A percentile compares a stretch with the other conserved stretches of the same genome.
phyloP scores from a whole-genome alignment of 1,140 invertebrate genomes.

The Olivierus martensii region DNA sequence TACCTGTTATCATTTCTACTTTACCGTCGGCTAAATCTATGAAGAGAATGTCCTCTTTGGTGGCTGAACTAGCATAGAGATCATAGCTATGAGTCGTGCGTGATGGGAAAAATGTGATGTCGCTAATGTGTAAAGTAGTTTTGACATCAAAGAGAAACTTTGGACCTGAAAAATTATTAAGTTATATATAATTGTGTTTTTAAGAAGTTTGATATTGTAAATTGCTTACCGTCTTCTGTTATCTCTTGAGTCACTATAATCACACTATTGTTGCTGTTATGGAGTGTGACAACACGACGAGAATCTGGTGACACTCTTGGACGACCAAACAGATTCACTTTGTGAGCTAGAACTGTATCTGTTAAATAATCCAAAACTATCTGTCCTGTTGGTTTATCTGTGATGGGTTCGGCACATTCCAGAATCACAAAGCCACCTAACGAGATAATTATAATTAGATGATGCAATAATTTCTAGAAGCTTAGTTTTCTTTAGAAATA shows the following conservation, averaged over 20 bases:
- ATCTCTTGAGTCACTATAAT: constrained; percentile 56
- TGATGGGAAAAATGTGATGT: constrained; percentile 61
- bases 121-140: constrained; percentile 58
- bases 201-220: too few relatives aligned
- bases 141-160: constrained; percentile 61
- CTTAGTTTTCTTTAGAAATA: too few relatives aligned
- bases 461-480: too few relatives aligned
- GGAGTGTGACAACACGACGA: constrained; percentile 50
- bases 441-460: too few relatives aligned
- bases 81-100: constrained; percentile 59
- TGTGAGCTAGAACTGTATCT: constrained; percentile 51
- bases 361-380: constrained; percentile 60
- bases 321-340: constrained; percentile 45
- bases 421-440: constrained; percentile 61
- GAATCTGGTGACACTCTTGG: constrained; percentile 58
- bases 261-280: constrained; percentile 33
- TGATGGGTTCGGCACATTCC: constrained; percentile 52
- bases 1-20: constrained; percentile 63
- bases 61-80: constrained; percentile 53
- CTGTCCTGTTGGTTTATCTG: constrained; percentile 42
- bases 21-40: constrained; percentile 58
- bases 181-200: too few relatives aligned
- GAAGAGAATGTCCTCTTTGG: constrained; percentile 60
- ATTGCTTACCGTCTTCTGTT: constrained; percentile 32
- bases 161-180: constrained; percentile 31